Evolutionary conservation across 1,140 invertebrate species (phyloP), one percentile per base, ranked within the genome.

Genomic region (Tetramorium simillimum): DNA sequence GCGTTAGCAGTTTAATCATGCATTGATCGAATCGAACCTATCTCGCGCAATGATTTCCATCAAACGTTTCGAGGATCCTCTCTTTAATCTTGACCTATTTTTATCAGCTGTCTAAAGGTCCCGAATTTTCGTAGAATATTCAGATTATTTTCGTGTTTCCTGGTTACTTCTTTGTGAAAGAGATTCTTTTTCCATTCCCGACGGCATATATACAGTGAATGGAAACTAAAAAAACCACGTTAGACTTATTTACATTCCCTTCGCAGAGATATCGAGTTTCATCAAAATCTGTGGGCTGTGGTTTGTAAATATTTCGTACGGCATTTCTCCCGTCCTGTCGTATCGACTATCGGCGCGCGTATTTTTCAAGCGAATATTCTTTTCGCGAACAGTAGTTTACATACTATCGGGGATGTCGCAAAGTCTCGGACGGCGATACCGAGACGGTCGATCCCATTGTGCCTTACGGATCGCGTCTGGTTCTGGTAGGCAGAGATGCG

Each of bases 251-350:
- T 73, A 82, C 51, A 58, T 73, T 49, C 24, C 7, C 69, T 40
- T 33, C 21, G 40, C 51, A 46, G 53, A 63, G 40, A 43, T 24
- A 65, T 40, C 40, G 24, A 46, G 69, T 82, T 73, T 72, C 51
- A 73, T 82, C 80, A 46, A 82, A 82, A 60, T 73, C 67, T 70
- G 14, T 14, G 78, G 43, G 67, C 37, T 56, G 80, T 16, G 67
- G 51, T 60, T 73, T 72, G 51, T 72, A 72, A 82, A 82, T 40
- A 73, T 72, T 73, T 46, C 14, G 12, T 69, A 16, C 16, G 9
- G 40, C 63, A 49, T 51, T 65, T 51, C 33, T 33, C 16, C 37
- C 10, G 12, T 21, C 18, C 40, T 24, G 58, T 12, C 12, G 28
- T 58, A 37, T 49, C n/a, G 72, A 56, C 33, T 51, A 21, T 37